These are phyloP conservation scores for Plestiodon gilberti DNA, from an alignment of 2,113 vertebrate species.

Conservation along the genomic window DNA sequence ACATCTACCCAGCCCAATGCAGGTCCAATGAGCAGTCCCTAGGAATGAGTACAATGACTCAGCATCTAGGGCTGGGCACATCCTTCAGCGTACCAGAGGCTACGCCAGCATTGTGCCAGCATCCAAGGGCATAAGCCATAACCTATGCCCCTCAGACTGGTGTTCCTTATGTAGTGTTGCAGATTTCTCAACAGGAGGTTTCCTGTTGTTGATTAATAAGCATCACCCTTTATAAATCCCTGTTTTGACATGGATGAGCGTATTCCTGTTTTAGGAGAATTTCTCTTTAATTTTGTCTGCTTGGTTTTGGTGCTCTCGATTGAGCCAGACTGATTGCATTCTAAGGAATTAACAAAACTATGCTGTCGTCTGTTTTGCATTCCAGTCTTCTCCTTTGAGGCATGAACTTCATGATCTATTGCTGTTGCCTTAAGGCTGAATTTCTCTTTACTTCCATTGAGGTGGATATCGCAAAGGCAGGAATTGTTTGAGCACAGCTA, in stretches of 20 bases:
- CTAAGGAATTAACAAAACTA: constrained; percentile 20
- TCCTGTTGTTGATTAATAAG: background rate
- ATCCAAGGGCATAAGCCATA: too few species aligned
- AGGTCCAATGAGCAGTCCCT: too few species aligned
- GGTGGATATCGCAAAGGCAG: too few species aligned
- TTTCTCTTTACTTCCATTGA: background rate
- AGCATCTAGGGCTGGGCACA: too few species aligned
- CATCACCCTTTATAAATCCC: constrained; percentile 13
- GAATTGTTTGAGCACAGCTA: background rate
- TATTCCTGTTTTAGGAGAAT: background rate
- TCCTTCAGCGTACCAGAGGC: too few species aligned
- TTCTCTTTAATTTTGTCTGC: accelerated
- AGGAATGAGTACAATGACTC: too few species aligned
- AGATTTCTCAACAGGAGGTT: constrained; percentile 10
- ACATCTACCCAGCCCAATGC: too few species aligned
- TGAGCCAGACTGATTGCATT: background rate
- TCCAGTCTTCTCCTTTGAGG: background rate
- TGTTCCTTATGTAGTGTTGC: background rate
- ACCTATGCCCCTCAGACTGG: too few species aligned
- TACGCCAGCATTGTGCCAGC: too few species aligned
- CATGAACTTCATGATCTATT: background rate
- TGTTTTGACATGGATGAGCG: background rate
- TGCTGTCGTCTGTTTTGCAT: background rate
- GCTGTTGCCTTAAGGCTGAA: background rate
- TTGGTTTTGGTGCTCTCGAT: constrained; percentile 36